A percentile compares a stretch with the other conserved stretches of the same genome.
Evolutionary conservation across 2,113 vertebrate genomes (phyloP).

Genomic region (Semicossyphus pulcher): DNA sequence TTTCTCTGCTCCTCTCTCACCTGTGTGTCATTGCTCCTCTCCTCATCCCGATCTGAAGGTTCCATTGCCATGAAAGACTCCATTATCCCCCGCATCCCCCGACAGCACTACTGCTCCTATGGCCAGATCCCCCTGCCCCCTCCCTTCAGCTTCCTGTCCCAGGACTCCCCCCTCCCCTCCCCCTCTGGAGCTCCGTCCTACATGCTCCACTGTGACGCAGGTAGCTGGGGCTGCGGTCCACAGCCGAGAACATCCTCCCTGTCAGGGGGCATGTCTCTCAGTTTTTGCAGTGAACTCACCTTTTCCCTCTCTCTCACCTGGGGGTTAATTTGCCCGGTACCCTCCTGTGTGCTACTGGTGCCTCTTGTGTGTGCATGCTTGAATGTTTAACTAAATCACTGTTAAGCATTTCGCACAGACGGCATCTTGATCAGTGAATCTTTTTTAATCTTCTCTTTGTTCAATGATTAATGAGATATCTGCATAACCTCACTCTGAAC

Average conservation of each 20-base stretch:
- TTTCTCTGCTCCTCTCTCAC: not conserved
- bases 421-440: slow-evolving; percentile 42
- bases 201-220: slow-evolving; percentile 78
- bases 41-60: slow-evolving; percentile 83
- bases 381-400: slow-evolving; percentile 45
- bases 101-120: slow-evolving; percentile 85
- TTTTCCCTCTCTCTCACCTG: slow-evolving; percentile 19
- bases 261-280: slow-evolving; percentile 51
- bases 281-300: slow-evolving; percentile 66
- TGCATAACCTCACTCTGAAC: slow-evolving; percentile 32
- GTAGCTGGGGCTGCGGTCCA: slow-evolving; percentile 76
- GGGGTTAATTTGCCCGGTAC: slow-evolving; percentile 78
- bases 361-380: slow-evolving; percentile 57
- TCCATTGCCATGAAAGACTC: slow-evolving; percentile 89
- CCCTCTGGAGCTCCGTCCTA: slow-evolving; percentile 76
- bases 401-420: slow-evolving; percentile 54
- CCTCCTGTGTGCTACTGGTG: slow-evolving; percentile 71
- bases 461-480: slow-evolving; percentile 21
- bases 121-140: slow-evolving; percentile 81
- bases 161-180: slow-evolving; percentile 80
- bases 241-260: slow-evolving; percentile 56
- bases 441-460: slow-evolving; percentile 23
- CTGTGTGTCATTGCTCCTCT: slow-evolving; percentile 40
- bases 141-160: slow-evolving; percentile 81
- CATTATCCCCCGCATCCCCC: slow-evolving; percentile 83